Conservation (phyloP, 2,797 vertebrate species). For the Odontamblyopus lacepedii region DNA sequence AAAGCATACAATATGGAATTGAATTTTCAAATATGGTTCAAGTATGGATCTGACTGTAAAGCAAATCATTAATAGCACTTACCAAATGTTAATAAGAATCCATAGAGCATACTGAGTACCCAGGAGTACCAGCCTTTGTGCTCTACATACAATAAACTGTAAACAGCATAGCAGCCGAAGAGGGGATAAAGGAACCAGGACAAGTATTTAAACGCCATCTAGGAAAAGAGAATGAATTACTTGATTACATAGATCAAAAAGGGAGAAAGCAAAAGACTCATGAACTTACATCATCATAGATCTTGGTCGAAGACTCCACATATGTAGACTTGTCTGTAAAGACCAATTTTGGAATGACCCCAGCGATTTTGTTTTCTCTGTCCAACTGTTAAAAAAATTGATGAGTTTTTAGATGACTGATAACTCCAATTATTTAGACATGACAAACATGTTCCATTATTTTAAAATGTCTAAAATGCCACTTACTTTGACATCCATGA, state of each 20-base stretch:
- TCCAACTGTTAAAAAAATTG: conserved; percentile 79
- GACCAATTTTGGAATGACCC: conserved; percentile 83
- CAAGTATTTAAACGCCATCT: conserved; percentile 97
- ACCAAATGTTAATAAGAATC: conserved; percentile 97
- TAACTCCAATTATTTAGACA: background rate
- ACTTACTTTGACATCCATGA: conserved; percentile 94
- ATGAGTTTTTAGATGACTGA: background rate
- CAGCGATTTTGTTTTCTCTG: conserved; percentile 86
- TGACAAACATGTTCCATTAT: background rate
- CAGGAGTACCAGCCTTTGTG: conserved; percentile 99
- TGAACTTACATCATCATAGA: conserved; percentile 90
- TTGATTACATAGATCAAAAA: background rate
- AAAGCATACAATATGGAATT: conserved; percentile 36
- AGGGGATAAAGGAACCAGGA: conserved; percentile 95
- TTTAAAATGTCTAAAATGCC: background rate
- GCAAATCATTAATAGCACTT: conserved; percentile 60
- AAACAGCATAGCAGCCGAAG: conserved; percentile 92
- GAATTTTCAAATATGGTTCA: conserved; percentile 51
- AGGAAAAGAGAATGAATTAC: conserved; percentile 9
- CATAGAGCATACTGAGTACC: conserved; percentile 96
- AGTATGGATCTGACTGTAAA: conserved; percentile 25
- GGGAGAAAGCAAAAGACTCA: background rate
- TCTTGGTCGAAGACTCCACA: conserved; percentile 91
- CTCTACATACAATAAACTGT: conserved; percentile 94
- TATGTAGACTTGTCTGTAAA: conserved; percentile 96